These are phyloP conservation scores for Colletes latitarsis DNA, from an alignment of 1,140 invertebrate species.

Conservation along the genomic window DNA sequence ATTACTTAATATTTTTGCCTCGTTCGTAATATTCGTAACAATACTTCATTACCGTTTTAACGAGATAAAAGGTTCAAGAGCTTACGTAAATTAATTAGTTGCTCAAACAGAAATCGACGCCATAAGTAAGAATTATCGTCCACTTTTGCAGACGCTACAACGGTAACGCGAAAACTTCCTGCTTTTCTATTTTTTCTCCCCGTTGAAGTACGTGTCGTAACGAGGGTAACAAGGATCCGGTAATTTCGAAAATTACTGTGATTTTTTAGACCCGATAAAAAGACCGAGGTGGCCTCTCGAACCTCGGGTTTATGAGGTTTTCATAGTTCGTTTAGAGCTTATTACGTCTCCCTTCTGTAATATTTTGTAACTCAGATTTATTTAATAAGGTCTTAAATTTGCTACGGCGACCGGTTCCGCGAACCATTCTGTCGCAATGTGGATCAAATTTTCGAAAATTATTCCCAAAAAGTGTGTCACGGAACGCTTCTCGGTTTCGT, in stretches of 20 bases:
- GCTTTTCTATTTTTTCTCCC: conserved; percentile 4
- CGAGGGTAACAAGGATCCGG: conserved; percentile 11
- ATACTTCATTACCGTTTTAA: background rate
- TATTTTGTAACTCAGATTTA: conserved; percentile 1
- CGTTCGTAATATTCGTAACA: background rate
- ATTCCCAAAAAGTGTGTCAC: background rate
- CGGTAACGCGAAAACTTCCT: conserved; percentile 6
- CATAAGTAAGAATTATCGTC: background rate
- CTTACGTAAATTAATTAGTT: background rate
- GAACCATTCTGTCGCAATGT: conserved; percentile 42
- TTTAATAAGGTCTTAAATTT: conserved; percentile 19
- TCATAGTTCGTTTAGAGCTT: conserved; percentile 33
- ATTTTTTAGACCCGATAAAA: conserved; percentile 7
- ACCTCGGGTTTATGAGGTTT: conserved; percentile 38
- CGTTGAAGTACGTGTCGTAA: conserved; percentile 32
- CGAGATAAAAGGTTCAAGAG: too few relatives aligned
- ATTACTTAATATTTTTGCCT: too few relatives aligned
- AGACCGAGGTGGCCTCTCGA: background rate
- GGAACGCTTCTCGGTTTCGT: background rate
- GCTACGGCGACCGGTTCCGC: conserved; percentile 9
- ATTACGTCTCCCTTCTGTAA: conserved; percentile 4
- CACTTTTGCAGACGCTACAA: background rate
- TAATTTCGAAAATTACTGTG: conserved; percentile 51
- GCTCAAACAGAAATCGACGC: background rate
- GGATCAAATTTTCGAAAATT: background rate